A percentile compares a stretch with the other conserved stretches of the same genome.
phyloP scores from a whole-genome alignment of 2,888 invertebrate genomes.

The Thymelicus sylvestris region DNA sequence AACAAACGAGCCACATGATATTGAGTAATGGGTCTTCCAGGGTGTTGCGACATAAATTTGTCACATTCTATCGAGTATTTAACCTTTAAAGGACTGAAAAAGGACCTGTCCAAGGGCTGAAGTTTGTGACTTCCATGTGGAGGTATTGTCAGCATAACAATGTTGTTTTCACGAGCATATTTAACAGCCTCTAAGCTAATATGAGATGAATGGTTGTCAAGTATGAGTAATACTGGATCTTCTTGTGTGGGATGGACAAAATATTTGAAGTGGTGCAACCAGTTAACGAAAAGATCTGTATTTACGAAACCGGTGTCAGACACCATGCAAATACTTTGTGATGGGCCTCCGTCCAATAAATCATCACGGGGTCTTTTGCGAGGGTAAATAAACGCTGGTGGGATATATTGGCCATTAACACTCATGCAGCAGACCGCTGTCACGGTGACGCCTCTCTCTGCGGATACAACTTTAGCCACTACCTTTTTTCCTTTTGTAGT shows the following conservation, averaged over 20 bases:
- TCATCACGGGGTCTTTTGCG: slow-evolving; percentile 43
- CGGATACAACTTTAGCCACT: not conserved
- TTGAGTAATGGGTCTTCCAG: slow-evolving; percentile 38
- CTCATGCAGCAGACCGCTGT: not conserved
- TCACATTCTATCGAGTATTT: slow-evolving; percentile 36
- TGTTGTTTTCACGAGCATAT: slow-evolving; percentile 38
- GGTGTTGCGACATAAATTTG: slow-evolving; percentile 39
- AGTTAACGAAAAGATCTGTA: slow-evolving; percentile 45
- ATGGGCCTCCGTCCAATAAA: slow-evolving; percentile 48
- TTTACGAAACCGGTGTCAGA: slow-evolving; percentile 51
- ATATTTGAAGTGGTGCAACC: slow-evolving; percentile 48
- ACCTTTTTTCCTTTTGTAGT: not conserved
- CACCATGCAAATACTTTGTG: slow-evolving; percentile 46
- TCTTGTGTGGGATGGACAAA: slow-evolving; percentile 40
- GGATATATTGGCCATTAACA: slow-evolving; percentile 38
- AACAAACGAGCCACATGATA: slow-evolving; percentile 39
- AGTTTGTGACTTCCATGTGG: slow-evolving; percentile 40
- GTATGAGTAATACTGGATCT: slow-evolving; percentile 47
- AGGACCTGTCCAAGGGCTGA: slow-evolving; percentile 38
- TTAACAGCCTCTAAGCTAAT: slow-evolving; percentile 37
- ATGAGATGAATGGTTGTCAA: slow-evolving; percentile 47
- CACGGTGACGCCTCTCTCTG: not conserved
- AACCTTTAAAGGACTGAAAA: slow-evolving; percentile 23
- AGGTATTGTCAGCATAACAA: slow-evolving; percentile 38
- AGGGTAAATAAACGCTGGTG: slow-evolving; percentile 51